A percentile compares a stretch with the other conserved stretches of the same genome.
phyloP scores from a whole-genome alignment of 2,888 invertebrate genomes.

The Pocota personata region DNA sequence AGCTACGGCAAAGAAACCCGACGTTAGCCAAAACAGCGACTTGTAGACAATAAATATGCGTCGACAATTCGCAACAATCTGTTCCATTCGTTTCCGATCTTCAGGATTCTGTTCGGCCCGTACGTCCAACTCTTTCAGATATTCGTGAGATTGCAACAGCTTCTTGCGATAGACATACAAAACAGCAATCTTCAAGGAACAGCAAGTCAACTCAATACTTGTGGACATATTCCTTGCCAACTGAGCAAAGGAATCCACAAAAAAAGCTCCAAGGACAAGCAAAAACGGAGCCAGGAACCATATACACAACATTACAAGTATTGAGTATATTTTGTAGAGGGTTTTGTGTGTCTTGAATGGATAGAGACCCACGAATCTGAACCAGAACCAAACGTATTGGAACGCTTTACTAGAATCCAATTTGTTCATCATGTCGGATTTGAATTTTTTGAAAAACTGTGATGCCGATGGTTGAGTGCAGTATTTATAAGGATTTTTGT shows the following conservation, averaged over 20 bases:
- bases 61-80: constrained; percentile 48
- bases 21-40: constrained; percentile 57
- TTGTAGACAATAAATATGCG: constrained; percentile 58
- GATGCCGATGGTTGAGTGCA: neutral
- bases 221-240: constrained; percentile 73
- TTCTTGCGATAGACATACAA: constrained; percentile 29
- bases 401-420: constrained; percentile 71
- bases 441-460: neutral
- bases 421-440: constrained; percentile 1
- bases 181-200: constrained; percentile 60
- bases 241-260: constrained; percentile 58
- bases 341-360: constrained; percentile 47
- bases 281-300: constrained; percentile 46
- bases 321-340: constrained; percentile 69
- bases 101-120: constrained; percentile 44
- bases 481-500: constrained; percentile 30
- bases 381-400: constrained; percentile 70
- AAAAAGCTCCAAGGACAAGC: constrained; percentile 41
- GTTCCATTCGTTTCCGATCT: constrained; percentile 61
- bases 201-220: constrained; percentile 64
- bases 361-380: constrained; percentile 72
- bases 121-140: constrained; percentile 66
- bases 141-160: constrained; percentile 42
- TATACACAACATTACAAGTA: constrained; percentile 31
- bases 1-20: constrained; percentile 57